Percentiles rank a stretch among this genome's conserved stretches.
Evolutionary conservation across 2,113 vertebrate genomes (phyloP).

Genomic region (Lophotis ruficrista): DNA sequence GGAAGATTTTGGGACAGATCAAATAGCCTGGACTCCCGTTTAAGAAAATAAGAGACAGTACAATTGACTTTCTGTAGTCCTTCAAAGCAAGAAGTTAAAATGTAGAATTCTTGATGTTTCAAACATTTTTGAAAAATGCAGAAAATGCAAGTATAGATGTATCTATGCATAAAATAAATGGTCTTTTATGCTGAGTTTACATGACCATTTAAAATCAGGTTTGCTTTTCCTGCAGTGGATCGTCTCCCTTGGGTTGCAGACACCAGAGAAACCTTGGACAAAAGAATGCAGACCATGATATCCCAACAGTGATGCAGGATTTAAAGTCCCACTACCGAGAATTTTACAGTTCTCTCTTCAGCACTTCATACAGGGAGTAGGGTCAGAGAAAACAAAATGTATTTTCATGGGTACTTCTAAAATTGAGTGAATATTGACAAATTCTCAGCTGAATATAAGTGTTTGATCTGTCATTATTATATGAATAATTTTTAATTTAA

Average conservation of each 20-base stretch:
- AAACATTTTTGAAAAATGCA: neutral
- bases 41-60: neutral
- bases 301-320: neutral
- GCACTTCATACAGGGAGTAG: neutral
- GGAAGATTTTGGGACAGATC: neutral
- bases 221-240: neutral
- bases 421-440: neutral
- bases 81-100: neutral
- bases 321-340: neutral
- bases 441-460: neutral
- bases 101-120: neutral
- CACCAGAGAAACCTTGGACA: neutral
- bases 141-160: neutral
- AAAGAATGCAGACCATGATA: neutral
- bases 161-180: neutral
- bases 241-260: neutral
- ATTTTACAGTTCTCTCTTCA: neutral
- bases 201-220: neutral
- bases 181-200: neutral
- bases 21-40: neutral
- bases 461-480: neutral
- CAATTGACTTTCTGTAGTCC: neutral
- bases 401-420: neutral
- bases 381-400: neutral
- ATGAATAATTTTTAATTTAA: neutral